Conservation (phyloP, 1,140 invertebrate species). For the Ridgeia piscesae region DNA sequence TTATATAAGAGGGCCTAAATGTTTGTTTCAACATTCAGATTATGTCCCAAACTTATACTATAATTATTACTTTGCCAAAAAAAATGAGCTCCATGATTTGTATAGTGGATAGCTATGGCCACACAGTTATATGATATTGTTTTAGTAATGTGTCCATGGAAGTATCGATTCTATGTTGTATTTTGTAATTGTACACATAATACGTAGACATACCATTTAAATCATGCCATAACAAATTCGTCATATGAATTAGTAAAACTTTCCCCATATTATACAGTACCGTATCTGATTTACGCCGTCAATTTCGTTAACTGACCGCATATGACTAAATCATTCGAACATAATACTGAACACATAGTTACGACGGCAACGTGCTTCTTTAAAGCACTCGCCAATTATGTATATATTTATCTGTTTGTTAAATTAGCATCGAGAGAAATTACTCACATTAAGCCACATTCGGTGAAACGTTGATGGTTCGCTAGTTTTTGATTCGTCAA, state of each 20-base stretch:
- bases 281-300: neutral
- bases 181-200: neutral
- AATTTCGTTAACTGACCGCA: neutral
- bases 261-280: neutral
- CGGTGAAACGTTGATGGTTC: neutral
- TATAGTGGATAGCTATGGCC: neutral
- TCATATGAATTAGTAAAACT: neutral
- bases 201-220: neutral
- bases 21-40: too few relatives aligned
- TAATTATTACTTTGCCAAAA: too few relatives aligned
- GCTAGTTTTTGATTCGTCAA: neutral
- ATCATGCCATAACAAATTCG: too few relatives aligned
- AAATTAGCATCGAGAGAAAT: neutral
- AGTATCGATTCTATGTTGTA: neutral
- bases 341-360: neutral
- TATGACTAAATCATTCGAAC: neutral
- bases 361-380: neutral
- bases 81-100: neutral
- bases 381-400: neutral
- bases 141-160: neutral
- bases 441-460: neutral
- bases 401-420: too few relatives aligned
- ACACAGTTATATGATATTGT: neutral
- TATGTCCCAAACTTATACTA: too few relatives aligned
- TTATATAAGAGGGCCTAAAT: too few relatives aligned